Percentiles rank a stretch among this genome's conserved stretches.
These are phyloP conservation scores for Caenorhabditis remanei DNA, from an alignment of 1,140 invertebrate genomes.

Conservation along the genomic window DNA sequence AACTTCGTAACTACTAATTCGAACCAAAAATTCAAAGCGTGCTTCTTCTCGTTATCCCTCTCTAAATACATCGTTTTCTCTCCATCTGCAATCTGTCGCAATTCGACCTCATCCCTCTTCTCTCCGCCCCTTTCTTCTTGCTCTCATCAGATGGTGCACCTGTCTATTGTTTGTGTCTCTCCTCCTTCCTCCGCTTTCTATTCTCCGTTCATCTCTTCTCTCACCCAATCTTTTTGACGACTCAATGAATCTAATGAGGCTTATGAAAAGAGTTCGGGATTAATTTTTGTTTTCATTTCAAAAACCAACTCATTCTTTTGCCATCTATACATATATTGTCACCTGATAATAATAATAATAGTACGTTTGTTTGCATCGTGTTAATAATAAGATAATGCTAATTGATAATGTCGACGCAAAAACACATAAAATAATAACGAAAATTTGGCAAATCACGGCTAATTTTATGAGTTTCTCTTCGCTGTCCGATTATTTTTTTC, in stretches of 20 bases:
- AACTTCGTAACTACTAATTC: no score
- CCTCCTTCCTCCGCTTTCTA: background rate
- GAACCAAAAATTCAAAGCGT: no score
- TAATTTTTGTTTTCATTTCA: slow-evolving; percentile 2
- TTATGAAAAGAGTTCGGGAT: background rate
- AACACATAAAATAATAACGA: slow-evolving; percentile 45
- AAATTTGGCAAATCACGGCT: background rate
- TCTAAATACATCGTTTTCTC: no score
- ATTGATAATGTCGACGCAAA: slow-evolving; percentile 21
- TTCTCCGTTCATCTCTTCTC: background rate
- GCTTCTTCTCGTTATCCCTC: background rate
- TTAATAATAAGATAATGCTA: slow-evolving; percentile 1
- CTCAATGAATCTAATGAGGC: slow-evolving; percentile 7
- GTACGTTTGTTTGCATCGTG: background rate
- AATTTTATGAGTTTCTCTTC: slow-evolving; percentile 27
- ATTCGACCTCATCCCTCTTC: slow-evolving; percentile 15
- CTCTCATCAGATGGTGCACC: slow-evolving; percentile 50
- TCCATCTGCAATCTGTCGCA: slow-evolving; percentile 39
- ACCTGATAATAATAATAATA: slow-evolving; percentile 17
- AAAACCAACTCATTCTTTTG: background rate
- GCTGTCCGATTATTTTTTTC: background rate
- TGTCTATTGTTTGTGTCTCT: slow-evolving; percentile 46
- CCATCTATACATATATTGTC: background rate
- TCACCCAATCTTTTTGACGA: background rate
- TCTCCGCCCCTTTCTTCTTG: slow-evolving; percentile 14